Evolutionary conservation across 2,797 vertebrate genomes (phyloP).

Genomic region (Echiichthys vipera): DNA sequence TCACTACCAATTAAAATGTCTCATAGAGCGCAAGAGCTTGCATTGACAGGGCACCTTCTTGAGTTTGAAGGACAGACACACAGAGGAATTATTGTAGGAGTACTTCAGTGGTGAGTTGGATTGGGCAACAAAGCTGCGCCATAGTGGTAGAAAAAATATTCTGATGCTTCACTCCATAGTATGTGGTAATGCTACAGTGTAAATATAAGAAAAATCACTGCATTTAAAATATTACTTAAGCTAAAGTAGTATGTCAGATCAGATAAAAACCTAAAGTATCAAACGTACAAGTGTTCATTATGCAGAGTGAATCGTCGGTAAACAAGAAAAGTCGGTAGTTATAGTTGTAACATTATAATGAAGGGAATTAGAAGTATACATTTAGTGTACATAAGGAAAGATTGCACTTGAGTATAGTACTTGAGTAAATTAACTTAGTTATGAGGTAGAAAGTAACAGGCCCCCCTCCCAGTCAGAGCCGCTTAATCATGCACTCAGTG

Average conservation of each 20-base stretch:
- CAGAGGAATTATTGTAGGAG: no score
- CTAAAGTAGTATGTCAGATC: not conserved
- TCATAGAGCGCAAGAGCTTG: no score
- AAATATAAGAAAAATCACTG: not conserved
- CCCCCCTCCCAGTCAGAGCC: slow-evolving; percentile 46
- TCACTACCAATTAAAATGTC: no score
- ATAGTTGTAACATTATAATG: no score
- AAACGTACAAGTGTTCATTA: not conserved
- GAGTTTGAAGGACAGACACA: no score
- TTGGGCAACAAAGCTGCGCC: not conserved
- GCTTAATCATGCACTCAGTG: slow-evolving; percentile 74
- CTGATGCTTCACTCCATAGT: not conserved
- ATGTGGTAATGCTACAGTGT: not conserved
- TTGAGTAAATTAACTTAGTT: not conserved
- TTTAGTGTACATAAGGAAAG: no score
- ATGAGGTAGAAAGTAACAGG: no score
- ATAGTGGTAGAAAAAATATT: not conserved
- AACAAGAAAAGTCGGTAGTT: no score
- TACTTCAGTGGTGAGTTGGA: not conserved
- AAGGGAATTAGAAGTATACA: not conserved
- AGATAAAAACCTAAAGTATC: not conserved
- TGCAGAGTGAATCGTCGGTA: not conserved
- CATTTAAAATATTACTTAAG: not conserved
- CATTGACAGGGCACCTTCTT: no score
- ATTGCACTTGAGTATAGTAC: not conserved